Evolutionary conservation across 2,888 invertebrate species (phyloP).

Genomic region (Stegana nigrithorax): DNA sequence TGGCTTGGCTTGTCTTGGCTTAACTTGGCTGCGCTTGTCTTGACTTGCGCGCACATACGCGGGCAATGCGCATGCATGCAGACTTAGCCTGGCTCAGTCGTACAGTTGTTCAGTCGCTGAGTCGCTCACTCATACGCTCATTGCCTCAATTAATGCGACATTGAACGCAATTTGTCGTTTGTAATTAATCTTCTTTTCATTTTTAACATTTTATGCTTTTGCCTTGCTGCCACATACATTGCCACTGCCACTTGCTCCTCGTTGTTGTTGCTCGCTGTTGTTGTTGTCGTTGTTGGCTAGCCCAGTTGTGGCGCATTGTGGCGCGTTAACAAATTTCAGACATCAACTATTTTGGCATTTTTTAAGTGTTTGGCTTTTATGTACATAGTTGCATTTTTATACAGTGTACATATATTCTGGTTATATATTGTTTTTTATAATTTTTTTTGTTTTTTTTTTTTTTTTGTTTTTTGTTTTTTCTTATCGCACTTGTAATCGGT

Average conservation of each 20-base stretch:
- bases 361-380: conserved; percentile 6
- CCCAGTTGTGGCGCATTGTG: too few species aligned
- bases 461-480: neutral
- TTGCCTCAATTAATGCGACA: conserved; percentile 63
- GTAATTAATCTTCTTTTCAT: conserved; percentile 58
- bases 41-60: too few species aligned
- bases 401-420: too few species aligned
- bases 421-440: neutral
- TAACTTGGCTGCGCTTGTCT: too few species aligned
- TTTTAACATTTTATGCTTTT: conserved; percentile 20
- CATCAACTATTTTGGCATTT: conserved; percentile 39
- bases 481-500: too few species aligned
- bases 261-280: too few species aligned
- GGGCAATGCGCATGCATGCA: too few species aligned
- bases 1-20: too few species aligned
- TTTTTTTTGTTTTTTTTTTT: neutral
- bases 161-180: conserved; percentile 60
- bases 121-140: conserved; percentile 51
- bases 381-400: too few species aligned
- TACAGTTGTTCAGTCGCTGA: too few species aligned
- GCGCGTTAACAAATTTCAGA: conserved; percentile 37
- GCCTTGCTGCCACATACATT: neutral
- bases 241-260: neutral
- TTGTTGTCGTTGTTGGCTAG: conserved; percentile 21
- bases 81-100: too few species aligned